phyloP scores from a whole-genome alignment of 2,888 invertebrate species.

The Petrophora chlorosata region DNA sequence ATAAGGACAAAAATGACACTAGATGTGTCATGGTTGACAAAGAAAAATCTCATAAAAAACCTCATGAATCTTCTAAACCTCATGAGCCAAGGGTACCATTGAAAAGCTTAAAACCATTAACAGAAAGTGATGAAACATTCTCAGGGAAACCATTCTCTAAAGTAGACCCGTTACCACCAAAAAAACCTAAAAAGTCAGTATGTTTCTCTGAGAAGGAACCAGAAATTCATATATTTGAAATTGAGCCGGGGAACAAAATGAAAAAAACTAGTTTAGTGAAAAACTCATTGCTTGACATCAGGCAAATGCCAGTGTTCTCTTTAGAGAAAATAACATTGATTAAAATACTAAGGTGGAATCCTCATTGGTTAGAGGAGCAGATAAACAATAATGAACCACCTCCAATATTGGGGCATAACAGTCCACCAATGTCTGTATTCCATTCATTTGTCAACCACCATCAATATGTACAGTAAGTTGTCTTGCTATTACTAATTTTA shows the following conservation, averaged over 20 bases:
- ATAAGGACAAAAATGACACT: slow-evolving; percentile 12
- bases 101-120: slow-evolving; percentile 57
- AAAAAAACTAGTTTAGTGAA: slow-evolving; percentile 65
- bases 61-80: slow-evolving; percentile 34
- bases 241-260: slow-evolving; percentile 69
- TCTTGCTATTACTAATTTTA: too few relatives aligned
- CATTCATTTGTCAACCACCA: slow-evolving; percentile 80
- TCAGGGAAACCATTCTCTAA: slow-evolving; percentile 63
- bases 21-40: too few relatives aligned
- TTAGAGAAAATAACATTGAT: slow-evolving; percentile 76
- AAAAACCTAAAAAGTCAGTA: slow-evolving; percentile 61
- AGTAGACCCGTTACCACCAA: slow-evolving; percentile 54
- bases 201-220: slow-evolving; percentile 59
- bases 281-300: slow-evolving; percentile 53
- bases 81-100: slow-evolving; percentile 45
- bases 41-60: slow-evolving; percentile 19
- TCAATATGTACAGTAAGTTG: slow-evolving; percentile 84
- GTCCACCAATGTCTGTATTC: slow-evolving; percentile 78
- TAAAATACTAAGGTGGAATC: slow-evolving; percentile 86
- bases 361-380: slow-evolving; percentile 86
- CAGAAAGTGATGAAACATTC: slow-evolving; percentile 48
- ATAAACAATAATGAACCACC: slow-evolving; percentile 75
- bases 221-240: slow-evolving; percentile 58
- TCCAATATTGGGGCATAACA: slow-evolving; percentile 77
- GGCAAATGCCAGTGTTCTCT: slow-evolving; percentile 61